Base-by-base conservation (phyloP, 2,888 invertebrate genomes). In the Ditula angustiorana region DNA sequence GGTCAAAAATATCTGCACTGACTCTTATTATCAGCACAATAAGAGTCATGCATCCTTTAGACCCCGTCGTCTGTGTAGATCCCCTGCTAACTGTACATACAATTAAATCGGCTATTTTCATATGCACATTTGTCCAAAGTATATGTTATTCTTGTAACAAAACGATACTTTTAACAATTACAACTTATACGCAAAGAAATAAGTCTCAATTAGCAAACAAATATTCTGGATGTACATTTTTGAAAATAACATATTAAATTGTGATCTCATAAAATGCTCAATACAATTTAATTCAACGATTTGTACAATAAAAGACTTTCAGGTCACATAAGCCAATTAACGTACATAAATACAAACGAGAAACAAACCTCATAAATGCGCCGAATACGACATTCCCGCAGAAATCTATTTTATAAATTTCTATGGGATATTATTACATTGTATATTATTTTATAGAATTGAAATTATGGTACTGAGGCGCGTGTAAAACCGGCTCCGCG, bases 301-400 rank as follows among this genome's bases (percentile, higher is more conserved):
- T 63, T 63, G 63, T 63, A 63, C 63, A 53, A 50, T 50, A 30
- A 49, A 44, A 61, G 24, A 56, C 49, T 19, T 49, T 19, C 26
- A 37, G 37, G 33, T 46, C 30, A 47, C 47, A 57, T 30, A 57
- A 56, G 62, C 62, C 16, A 62, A 62, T 21, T 35, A 62, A 62
- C 62, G 66, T 61, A 49, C 33, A 49, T 68, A 61, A 61, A 68
- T 67, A 69, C 67, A 30, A 77, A 75, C 73, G 69, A 75, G 68
- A 75, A 72, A 70, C 69, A 70, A 67, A 70, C 65, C 58, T 68
- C 35, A 65, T 57, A 74, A 68, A 71, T 68, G 69, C 70, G 74
- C 78, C 78, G 76, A 74, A 78, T 67, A 78, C 75, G 75, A 73
- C 74, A 57, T 61, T 57, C 56, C 60, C 67, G 55, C 56, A 47